phyloP scores from a whole-genome alignment of 2,113 vertebrate species.

The Istiophorus platypterus region DNA sequence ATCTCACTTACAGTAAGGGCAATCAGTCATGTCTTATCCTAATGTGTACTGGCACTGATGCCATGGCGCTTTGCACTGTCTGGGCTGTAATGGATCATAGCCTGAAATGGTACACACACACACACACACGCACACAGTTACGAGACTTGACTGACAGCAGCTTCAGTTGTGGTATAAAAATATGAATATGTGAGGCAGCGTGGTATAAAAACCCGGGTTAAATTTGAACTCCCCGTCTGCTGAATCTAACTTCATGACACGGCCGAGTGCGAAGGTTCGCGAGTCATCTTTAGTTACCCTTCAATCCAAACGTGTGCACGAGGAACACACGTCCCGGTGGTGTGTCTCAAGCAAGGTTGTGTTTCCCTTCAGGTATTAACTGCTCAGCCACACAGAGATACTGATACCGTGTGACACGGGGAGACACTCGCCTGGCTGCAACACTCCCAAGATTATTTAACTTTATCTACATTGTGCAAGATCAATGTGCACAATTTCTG shows the following conservation, averaged over 20 bases:
- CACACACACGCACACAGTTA: slow-evolving; percentile 35
- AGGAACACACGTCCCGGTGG: slow-evolving; percentile 2
- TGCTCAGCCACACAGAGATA: not conserved
- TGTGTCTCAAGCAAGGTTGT: not conserved
- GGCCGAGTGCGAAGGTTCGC: not conserved
- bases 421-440: not conserved
- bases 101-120: slow-evolving; percentile 58
- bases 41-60: slow-evolving; percentile 54
- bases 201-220: slow-evolving; percentile 48
- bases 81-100: slow-evolving; percentile 52
- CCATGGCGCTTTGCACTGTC: slow-evolving; percentile 60
- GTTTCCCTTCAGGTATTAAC: not conserved
- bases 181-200: slow-evolving; percentile 45
- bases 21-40: slow-evolving; percentile 61
- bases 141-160: slow-evolving; percentile 61
- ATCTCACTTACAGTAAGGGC: slow-evolving; percentile 65
- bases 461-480: not conserved
- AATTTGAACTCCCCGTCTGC: slow-evolving; percentile 48
- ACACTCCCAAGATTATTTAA: not conserved
- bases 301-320: slow-evolving; percentile 38
- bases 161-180: slow-evolving; percentile 58
- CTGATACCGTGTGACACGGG: not conserved
- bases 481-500: not conserved
- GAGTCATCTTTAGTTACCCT: slow-evolving; percentile 52
- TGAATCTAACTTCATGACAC: slow-evolving; percentile 41